phyloP scores from a whole-genome alignment of 1,140 invertebrate genomes.

The Melitaea cinxia region DNA sequence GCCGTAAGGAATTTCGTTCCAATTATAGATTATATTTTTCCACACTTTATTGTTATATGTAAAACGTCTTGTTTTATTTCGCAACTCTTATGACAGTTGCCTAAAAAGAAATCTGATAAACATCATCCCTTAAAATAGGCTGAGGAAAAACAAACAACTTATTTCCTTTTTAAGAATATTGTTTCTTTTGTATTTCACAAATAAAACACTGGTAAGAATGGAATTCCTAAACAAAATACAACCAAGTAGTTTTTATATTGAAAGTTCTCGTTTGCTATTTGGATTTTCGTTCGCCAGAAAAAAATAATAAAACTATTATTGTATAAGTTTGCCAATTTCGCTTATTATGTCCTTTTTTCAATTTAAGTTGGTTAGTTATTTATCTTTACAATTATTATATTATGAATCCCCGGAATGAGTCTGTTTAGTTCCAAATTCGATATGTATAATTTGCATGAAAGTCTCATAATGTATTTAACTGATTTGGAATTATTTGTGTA shows the following conservation, averaged over 20 bases:
- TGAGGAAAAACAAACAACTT: constrained; percentile 8
- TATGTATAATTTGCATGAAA: too few relatives aligned
- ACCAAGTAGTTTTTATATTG: constrained; percentile 2
- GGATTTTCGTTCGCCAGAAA: not conserved
- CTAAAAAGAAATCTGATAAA: constrained; percentile 11
- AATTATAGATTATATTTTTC: too few relatives aligned
- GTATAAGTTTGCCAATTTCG: not conserved
- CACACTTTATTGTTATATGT: too few relatives aligned
- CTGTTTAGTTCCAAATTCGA: too few relatives aligned
- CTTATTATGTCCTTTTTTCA: not conserved
- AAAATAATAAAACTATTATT: not conserved
- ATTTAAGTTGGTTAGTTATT: too few relatives aligned
- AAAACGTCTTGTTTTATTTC: not conserved
- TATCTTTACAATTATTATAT: too few relatives aligned
- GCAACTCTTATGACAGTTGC: not conserved
- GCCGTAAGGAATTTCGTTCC: too few relatives aligned
- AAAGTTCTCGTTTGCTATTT: constrained; percentile 1
- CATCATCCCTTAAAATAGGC: constrained; percentile 5
- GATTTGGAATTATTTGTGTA: too few relatives aligned
- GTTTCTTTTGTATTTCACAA: constrained; percentile 6
- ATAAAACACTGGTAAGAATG: constrained; percentile 5
- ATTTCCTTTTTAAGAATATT: constrained; percentile 13
- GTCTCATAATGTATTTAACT: too few relatives aligned
- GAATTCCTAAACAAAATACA: not conserved
- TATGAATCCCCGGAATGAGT: too few relatives aligned